Evolutionary conservation across 2,888 invertebrate genomes (phyloP), one percentile per base, ranked within the genome.

Genomic region (Philopedon plagiatum): DNA sequence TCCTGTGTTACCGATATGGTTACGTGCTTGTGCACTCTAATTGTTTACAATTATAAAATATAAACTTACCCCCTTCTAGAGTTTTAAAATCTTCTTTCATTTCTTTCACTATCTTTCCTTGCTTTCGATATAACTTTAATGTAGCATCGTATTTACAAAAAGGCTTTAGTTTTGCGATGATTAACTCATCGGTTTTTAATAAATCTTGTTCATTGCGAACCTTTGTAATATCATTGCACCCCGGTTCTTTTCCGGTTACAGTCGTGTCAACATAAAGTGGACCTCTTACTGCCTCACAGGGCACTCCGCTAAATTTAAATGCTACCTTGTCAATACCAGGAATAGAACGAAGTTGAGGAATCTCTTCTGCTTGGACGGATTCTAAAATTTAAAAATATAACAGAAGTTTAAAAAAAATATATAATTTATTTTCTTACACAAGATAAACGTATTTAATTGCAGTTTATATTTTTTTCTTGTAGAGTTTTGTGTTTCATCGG

Each of bases 111-210:
- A 46, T 46, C 0, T 46, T 13, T 5, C 18, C 29, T 1, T n/a
- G 3, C 21, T 9, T 15, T 56, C 72, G 69, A 19, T 70, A 73
- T 23, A 62, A 58, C 21, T 29, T 32, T 11, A 76, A 37, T 1
- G 19, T 15, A 5, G 75, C 32, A 7, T 15, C 62, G 44, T 80
- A 80, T 13, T 73, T 73, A 1, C 75, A 70, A 49, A 74, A 78
- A 7, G 80, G 73, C 9, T 51, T 7, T 13, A 79, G 23, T 8
- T 61, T n/a, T 3, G 29, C 1, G 0, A 29, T 29, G 0, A 3
- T 1, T 5, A 29, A 15, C 8, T 54, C 2, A 9, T 29, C 13
- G 7, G n/a, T 9, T 9, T 4, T 4, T 5, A 54, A 9, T 29
- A n/a, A n/a, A n/a, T 54, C 15, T 9, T 29, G 15, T 2, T 2